Conservation (phyloP, 2,888 invertebrate species). For the Troilus luridus region DNA sequence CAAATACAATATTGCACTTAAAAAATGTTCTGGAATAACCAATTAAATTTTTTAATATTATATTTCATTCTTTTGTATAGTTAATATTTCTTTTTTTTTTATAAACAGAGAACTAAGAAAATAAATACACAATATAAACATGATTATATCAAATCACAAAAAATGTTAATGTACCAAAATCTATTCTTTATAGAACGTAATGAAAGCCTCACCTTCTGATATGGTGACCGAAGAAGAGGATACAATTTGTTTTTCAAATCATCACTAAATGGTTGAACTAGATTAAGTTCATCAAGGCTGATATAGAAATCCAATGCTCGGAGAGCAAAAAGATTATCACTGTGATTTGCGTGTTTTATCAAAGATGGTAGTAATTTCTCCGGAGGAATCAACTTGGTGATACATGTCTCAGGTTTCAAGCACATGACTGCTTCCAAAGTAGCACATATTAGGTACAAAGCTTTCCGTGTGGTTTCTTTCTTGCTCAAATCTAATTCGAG, state of each 20-base stretch:
- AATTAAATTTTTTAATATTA: no score
- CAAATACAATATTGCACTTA: no score
- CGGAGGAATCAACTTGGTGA: conserved; percentile 56
- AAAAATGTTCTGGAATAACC: no score
- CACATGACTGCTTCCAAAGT: conserved; percentile 60
- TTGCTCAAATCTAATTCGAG: conserved; percentile 12
- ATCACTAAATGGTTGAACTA: conserved; percentile 68
- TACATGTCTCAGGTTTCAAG: conserved; percentile 57
- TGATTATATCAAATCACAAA: not conserved
- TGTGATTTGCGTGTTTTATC: conserved; percentile 31
- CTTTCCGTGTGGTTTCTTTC: not conserved
- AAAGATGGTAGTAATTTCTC: conserved; percentile 57
- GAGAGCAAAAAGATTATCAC: conserved; percentile 68
- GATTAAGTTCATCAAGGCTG: conserved; percentile 70
- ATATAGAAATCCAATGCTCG: conserved; percentile 74
- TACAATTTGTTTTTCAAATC: conserved; percentile 70
- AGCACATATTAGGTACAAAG: conserved; percentile 51
- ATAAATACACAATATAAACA: no score
- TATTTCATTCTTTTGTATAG: no score
- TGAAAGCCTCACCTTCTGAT: conserved; percentile 73
- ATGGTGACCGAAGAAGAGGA: conserved; percentile 78
- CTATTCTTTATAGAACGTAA: not conserved
- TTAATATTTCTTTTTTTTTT: no score
- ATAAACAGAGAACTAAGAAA: no score
- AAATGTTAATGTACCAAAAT: not conserved